Evolutionary conservation across 2,888 invertebrate genomes (phyloP).

Genomic region (Leucoma salicis): DNA sequence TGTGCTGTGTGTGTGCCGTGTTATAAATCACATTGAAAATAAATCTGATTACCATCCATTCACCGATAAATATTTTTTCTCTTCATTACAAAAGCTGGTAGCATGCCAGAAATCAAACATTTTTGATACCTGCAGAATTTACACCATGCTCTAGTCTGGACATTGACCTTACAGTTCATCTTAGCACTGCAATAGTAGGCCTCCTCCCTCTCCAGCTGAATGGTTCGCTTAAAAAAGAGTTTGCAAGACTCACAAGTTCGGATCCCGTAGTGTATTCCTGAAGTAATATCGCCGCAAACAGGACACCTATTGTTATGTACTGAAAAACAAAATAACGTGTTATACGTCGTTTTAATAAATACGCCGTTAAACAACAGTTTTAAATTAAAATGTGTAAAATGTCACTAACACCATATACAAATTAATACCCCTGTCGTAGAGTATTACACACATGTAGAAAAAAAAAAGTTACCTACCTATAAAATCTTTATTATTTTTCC

Average conservation of each 20-base stretch:
- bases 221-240: conserved; percentile 54
- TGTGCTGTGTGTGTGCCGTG: no score
- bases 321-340: conserved; percentile 14
- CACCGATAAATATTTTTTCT: not conserved
- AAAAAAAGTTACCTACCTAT: no score
- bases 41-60: no score
- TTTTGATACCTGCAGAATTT: conserved; percentile 38
- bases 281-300: conserved; percentile 45
- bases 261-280: conserved; percentile 52
- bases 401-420: no score
- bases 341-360: not conserved
- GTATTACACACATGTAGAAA: no score
- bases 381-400: not conserved
- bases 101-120: conserved; percentile 49
- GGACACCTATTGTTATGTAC: conserved; percentile 32
- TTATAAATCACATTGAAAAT: no score
- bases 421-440: no score
- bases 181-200: conserved; percentile 38
- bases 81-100: conserved; percentile 34
- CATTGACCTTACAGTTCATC: conserved; percentile 36
- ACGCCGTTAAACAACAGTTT: no score
- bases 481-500: no score
- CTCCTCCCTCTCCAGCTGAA: conserved; percentile 38
- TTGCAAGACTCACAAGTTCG: conserved; percentile 58
- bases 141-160: conserved; percentile 46